Evolutionary conservation across 2,113 vertebrate species (phyloP).

Genomic region (Oryzias curvinotus): DNA sequence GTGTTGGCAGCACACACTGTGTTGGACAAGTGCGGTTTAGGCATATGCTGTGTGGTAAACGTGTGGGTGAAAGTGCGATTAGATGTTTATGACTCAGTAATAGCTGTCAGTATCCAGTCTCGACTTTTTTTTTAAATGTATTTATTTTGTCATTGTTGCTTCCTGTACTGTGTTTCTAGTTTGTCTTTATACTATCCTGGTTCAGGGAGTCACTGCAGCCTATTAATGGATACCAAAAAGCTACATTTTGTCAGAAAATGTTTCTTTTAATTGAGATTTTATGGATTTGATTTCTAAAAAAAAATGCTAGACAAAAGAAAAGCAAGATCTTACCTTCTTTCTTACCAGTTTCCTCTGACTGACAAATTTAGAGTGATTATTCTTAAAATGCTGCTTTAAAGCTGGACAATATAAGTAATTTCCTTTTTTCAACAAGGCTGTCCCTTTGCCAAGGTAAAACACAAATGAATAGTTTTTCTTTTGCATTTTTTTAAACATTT

Average conservation of each 20-base stretch:
- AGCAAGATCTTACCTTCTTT: too few relatives aligned
- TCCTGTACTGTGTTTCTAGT: background rate
- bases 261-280: too few relatives aligned
- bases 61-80: slow-evolving; percentile 27
- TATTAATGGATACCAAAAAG: too few relatives aligned
- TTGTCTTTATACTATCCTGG: background rate
- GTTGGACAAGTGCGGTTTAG: slow-evolving; percentile 25
- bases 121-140: slow-evolving; percentile 5
- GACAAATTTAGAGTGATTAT: too few relatives aligned
- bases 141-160: slow-evolving; percentile 24
- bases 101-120: slow-evolving; percentile 1
- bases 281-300: too few relatives aligned
- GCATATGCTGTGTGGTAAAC: slow-evolving; percentile 29
- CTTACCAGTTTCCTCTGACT: too few relatives aligned
- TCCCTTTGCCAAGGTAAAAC: too few relatives aligned
- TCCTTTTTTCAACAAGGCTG: background rate
- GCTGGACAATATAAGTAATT: background rate
- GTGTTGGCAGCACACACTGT: slow-evolving; percentile 21
- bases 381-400: background rate
- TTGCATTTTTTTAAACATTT: too few relatives aligned
- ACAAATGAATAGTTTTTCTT: too few relatives aligned
- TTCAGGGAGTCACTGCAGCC: background rate
- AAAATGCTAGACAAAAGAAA: too few relatives aligned
- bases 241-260: too few relatives aligned
- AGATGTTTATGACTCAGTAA: slow-evolving; percentile 43